These are phyloP conservation scores for Urocyon cinereoargenteus DNA, from an alignment of 2,797 vertebrate genomes.

Conservation along the genomic window DNA sequence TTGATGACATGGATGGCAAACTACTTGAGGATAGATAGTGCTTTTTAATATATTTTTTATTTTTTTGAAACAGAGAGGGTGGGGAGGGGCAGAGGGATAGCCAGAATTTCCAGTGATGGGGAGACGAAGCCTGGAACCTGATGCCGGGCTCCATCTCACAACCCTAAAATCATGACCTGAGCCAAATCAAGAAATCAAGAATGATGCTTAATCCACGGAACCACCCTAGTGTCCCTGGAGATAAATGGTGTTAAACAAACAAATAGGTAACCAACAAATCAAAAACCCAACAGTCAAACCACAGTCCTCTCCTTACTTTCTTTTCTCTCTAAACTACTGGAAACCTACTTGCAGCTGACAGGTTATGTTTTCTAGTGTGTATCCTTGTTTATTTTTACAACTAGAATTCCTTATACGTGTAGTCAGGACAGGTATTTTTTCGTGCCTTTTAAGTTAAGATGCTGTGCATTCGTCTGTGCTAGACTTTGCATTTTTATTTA, in stretches of 20 bases:
- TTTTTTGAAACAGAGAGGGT: not conserved
- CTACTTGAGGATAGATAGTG: not conserved
- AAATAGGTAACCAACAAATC: not conserved
- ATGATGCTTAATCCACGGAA: not conserved
- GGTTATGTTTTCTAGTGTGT: not conserved
- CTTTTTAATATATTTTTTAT: not conserved
- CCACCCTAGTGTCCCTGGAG: not conserved
- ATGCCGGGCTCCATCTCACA: not conserved
- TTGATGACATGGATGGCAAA: not conserved
- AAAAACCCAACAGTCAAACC: not conserved
- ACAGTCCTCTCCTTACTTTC: not conserved
- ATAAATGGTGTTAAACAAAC: not conserved
- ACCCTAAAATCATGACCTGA: not conserved
- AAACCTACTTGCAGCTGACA: not conserved
- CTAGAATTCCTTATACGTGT: not conserved
- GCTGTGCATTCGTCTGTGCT: not conserved
- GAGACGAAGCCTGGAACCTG: no score
- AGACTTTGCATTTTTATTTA: not conserved
- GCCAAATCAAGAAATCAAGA: not conserved
- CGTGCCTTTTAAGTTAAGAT: constrained; percentile 30
- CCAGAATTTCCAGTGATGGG: not conserved
- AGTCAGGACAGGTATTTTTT: not conserved
- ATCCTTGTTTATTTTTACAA: not conserved
- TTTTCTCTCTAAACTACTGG: not conserved
- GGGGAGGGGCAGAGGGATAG: not conserved